phyloP scores from a whole-genome alignment of 2,797 vertebrate genomes.

The Mormyrops boulengeri region DNA sequence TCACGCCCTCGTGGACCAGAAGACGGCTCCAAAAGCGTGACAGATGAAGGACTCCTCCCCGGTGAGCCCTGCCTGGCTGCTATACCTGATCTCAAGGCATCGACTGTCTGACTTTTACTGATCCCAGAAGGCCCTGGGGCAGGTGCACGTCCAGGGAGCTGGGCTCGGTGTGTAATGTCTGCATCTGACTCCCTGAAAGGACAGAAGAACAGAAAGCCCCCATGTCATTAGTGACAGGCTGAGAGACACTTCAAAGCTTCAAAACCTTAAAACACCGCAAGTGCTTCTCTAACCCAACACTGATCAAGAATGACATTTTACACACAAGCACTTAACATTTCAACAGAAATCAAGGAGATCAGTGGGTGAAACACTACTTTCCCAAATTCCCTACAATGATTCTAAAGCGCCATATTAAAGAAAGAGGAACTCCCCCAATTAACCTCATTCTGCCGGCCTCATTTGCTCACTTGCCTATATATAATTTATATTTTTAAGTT shows the following conservation, averaged over 20 bases:
- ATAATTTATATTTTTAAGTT: not conserved
- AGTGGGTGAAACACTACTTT: not conserved
- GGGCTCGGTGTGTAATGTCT: conserved; percentile 56
- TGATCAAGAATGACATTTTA: not conserved
- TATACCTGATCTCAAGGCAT: conserved; percentile 77
- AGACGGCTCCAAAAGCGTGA: conserved; percentile 83
- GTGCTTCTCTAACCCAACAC: not conserved
- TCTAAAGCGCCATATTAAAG: not conserved
- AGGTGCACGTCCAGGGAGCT: conserved; percentile 64
- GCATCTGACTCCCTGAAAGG: conserved; percentile 67
- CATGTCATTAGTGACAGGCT: not conserved
- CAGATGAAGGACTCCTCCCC: conserved; percentile 85
- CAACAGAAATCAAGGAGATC: not conserved
- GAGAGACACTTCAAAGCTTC: not conserved
- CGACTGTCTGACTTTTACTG: conserved; percentile 90
- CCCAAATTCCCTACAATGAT: not conserved
- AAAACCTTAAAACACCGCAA: not conserved
- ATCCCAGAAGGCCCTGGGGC: conserved; percentile 70
- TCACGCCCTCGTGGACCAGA: conserved; percentile 85
- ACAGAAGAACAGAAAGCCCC: not conserved
- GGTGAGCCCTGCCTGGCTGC: conserved; percentile 62
- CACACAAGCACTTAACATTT: not conserved
- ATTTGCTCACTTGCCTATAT: not conserved
- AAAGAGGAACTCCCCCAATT: not conserved
- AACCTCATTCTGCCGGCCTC: not conserved